Evolutionary conservation across 2,888 invertebrate genomes (phyloP).

Genomic region (Steromphala cineraria): DNA sequence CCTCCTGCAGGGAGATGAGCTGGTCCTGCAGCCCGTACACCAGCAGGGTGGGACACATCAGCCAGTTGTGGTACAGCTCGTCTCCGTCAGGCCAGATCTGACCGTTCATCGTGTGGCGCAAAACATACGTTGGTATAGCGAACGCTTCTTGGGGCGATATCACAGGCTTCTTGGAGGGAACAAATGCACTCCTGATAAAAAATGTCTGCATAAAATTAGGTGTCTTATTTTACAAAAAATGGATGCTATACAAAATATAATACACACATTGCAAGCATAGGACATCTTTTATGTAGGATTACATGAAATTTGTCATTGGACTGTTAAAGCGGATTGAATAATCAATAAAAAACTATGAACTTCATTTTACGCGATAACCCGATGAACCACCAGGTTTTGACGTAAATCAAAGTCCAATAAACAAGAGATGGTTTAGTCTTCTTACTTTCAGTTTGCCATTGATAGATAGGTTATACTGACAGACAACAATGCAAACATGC

Average conservation of each 20-base stretch:
- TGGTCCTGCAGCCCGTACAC: conserved; percentile 83
- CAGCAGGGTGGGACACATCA: conserved; percentile 81
- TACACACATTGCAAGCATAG: no score
- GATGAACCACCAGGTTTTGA: no score
- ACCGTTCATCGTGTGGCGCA: conserved; percentile 79
- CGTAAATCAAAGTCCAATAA: no score
- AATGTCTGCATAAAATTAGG: background rate
- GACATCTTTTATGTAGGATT: no score
- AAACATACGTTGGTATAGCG: conserved; percentile 69
- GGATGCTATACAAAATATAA: no score
- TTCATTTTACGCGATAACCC: no score
- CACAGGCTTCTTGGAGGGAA: conserved; percentile 60
- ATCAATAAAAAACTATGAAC: background rate
- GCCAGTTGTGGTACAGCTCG: conserved; percentile 81
- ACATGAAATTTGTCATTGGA: no score
- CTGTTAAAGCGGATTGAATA: background rate
- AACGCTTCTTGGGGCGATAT: conserved; percentile 59
- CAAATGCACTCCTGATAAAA: conserved; percentile 52
- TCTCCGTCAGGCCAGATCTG: conserved; percentile 84
- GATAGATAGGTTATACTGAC: no score
- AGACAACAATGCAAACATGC: no score
- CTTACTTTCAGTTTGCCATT: no score
- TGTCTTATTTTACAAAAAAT: no score
- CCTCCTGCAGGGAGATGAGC: conserved; percentile 82
- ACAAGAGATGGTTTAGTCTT: no score